Conservation (phyloP, 2,797 vertebrate genomes). For the Champsocephalus esox region DNA sequence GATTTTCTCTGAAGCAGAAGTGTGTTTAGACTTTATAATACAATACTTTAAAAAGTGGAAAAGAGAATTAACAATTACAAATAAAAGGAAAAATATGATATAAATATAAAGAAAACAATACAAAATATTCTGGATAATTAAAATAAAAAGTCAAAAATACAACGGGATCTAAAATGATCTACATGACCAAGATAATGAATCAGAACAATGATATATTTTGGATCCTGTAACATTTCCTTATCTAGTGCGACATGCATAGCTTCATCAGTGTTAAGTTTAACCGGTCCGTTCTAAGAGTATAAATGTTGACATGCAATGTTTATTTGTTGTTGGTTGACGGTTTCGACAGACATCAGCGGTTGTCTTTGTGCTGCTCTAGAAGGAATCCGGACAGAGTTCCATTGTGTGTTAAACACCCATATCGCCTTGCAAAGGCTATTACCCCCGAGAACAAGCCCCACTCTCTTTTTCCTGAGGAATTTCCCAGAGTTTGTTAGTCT, state of each 20-base stretch:
- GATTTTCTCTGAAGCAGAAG: too few relatives aligned
- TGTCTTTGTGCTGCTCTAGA: constrained; percentile 54
- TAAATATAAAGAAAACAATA: too few relatives aligned
- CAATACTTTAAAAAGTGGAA: too few relatives aligned
- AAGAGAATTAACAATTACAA: too few relatives aligned
- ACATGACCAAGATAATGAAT: background rate
- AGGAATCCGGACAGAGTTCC: constrained; percentile 51
- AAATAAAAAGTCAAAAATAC: too few relatives aligned
- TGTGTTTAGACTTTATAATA: too few relatives aligned
- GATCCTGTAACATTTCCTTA: background rate
- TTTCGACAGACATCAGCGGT: constrained; percentile 34
- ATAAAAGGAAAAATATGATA: too few relatives aligned
- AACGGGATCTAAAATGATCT: background rate
- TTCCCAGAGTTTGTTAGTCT: constrained; percentile 33
- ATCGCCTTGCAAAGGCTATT: constrained; percentile 30
- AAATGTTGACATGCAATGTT: constrained; percentile 36
- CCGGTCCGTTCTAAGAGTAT: background rate
- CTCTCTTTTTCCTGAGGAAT: constrained; percentile 48
- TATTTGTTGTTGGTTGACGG: constrained; percentile 8
- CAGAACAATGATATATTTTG: background rate
- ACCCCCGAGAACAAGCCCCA: constrained; percentile 49
- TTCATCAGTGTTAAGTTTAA: constrained; percentile 2
- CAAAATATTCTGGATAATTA: too few relatives aligned
- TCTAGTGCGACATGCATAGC: background rate
- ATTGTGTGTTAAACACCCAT: constrained; percentile 65